Base-by-base conservation (phyloP, 2,113 vertebrate species). In the Lepus americanus region DNA sequence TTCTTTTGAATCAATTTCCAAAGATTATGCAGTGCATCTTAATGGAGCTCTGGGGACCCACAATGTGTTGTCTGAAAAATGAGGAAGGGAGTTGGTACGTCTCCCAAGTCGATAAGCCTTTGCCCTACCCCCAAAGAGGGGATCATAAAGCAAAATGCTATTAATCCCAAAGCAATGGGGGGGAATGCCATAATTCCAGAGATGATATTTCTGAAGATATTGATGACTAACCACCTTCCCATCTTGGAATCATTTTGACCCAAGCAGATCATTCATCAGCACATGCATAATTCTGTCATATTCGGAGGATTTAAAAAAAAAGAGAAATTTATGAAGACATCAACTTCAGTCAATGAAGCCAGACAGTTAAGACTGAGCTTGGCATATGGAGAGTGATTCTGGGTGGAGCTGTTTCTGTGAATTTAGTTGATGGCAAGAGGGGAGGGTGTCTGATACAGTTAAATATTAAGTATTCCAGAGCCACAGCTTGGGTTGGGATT, bases 271-370 rank as follows among this genome's bases (percentile, higher is more conserved):
- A 33, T 95, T 89, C 49, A 59, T 72, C 36, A 80, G 31, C 72
- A 88, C 16, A 64, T 81, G 33, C 55, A 66, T 79, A 89, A 94
- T 84, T 31, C 20, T 10, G 25, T 87, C n/a, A 0, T 85, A 36
- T 36, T 67, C 66, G 70, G 53, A 95, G 78, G 72, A 67, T 67
- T 87, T n/a, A n/a, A 39, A 5, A 63, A 78, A 61, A 55, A 63
- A 44, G 66, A 77, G 67, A 64, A 90, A 69, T 83, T 97, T 97
- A 94, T 94, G 83, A 92, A 94, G 89, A 88, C 83, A 55, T 90
- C 69, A 83, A n/a, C 39, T 89, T 83, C 17, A 44, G 66, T 87
- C 66, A 76, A 55, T 94, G 85, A 96, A 94, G 64, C 55, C 36
- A 87, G 87, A 74, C 76, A 92, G 63, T 87, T 84, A 39, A 92